Conservation (phyloP, 2,888 invertebrate species). For the Abscondita cerata region DNA sequence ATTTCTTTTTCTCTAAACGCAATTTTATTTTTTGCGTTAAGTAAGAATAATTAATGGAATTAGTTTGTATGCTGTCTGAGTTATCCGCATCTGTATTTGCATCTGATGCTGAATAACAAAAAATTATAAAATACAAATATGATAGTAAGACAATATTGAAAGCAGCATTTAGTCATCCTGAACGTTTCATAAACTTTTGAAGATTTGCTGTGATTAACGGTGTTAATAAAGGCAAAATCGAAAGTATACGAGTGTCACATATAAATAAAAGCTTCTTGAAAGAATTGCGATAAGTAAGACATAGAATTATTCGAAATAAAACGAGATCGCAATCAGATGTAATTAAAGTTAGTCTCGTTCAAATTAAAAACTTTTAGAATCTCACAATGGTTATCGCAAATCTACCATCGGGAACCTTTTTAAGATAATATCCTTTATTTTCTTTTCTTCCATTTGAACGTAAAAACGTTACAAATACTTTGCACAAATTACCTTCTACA, state of each 20-base stretch:
- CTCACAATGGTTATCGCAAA: conserved; percentile 31
- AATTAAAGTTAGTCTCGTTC: conserved; percentile 33
- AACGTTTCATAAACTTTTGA: no score
- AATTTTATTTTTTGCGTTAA: no score
- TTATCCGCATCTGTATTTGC: no score
- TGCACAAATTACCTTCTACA: conserved; percentile 28
- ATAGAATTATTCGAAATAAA: conserved; percentile 28
- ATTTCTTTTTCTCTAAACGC: no score
- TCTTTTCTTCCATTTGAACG: conserved; percentile 25
- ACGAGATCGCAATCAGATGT: conserved; percentile 30
- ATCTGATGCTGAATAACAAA: no score
- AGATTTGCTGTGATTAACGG: not conserved
- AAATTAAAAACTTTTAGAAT: conserved; percentile 35
- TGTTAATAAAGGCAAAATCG: not conserved
- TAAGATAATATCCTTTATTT: conserved; percentile 29
- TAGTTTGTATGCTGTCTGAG: no score
- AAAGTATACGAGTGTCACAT: not conserved
- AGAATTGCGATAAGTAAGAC: conserved; percentile 15
- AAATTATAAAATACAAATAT: no score
- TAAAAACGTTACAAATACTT: conserved; percentile 30
- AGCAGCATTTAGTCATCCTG: no score
- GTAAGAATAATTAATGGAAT: no score
- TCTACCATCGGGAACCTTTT: conserved; percentile 30
- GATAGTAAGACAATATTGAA: no score
- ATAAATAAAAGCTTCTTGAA: conserved; percentile 20